phyloP scores from a whole-genome alignment of 2,888 invertebrate genomes.

The Priocnemis perturbator region DNA sequence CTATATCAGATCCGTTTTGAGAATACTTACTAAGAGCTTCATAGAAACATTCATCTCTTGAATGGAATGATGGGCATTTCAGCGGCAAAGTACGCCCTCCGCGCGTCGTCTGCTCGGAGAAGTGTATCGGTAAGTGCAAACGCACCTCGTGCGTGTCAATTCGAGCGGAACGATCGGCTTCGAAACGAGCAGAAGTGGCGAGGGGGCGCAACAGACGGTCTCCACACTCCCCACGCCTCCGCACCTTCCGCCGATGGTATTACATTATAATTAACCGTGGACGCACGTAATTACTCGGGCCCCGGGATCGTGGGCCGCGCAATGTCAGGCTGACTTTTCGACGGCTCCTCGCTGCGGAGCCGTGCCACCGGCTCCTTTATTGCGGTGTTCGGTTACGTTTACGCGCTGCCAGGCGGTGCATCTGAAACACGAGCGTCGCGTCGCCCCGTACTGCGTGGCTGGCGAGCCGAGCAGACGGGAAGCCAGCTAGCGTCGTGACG shows the following conservation, averaged over 20 bases:
- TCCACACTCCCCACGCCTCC: constrained; percentile 5
- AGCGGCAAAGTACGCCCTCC: too few relatives aligned
- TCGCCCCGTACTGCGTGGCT: not conserved
- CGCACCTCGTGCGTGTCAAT: constrained; percentile 38
- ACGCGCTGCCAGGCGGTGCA: constrained; percentile 46
- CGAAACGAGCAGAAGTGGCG: constrained; percentile 26
- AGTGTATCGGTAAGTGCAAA: constrained; percentile 19
- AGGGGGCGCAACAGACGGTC: constrained; percentile 17
- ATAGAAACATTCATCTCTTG: too few relatives aligned
- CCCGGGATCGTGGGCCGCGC: constrained; percentile 14
- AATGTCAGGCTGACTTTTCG: constrained; percentile 11
- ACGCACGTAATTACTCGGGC: constrained; percentile 44
- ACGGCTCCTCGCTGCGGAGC: constrained; percentile 9
- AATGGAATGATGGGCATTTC: too few relatives aligned
- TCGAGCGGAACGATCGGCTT: constrained; percentile 34
- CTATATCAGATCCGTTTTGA: too few relatives aligned
- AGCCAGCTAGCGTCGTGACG: constrained; percentile 52
- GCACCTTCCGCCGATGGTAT: constrained; percentile 24
- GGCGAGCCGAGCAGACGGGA: constrained; percentile 30
- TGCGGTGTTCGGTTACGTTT: constrained; percentile 59
- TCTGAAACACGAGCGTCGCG: constrained; percentile 59
- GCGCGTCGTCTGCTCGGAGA: too few relatives aligned
- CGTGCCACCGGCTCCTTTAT: constrained; percentile 48
- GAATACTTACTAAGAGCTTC: too few relatives aligned
- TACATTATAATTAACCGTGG: constrained; percentile 46